Evolutionary conservation across 2,113 vertebrate genomes (phyloP).

Genomic region (Spheniscus mendiculus): DNA sequence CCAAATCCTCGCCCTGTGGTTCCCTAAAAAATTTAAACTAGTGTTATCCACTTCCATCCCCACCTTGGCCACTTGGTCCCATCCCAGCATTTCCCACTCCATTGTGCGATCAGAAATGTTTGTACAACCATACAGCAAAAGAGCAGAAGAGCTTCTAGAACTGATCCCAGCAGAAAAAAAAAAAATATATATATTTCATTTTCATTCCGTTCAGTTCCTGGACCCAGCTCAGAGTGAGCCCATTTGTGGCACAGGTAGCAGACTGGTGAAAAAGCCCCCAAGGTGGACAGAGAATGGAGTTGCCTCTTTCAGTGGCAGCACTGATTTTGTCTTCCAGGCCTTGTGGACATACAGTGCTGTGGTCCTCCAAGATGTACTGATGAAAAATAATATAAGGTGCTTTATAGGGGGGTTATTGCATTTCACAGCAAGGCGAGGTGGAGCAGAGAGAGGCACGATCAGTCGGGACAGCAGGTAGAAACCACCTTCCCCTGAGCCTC

Average conservation of each 20-base stretch:
- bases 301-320: not conserved
- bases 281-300: not conserved
- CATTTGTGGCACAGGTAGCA: not conserved
- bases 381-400: not conserved
- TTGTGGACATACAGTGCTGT: not conserved
- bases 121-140: not conserved
- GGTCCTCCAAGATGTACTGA: not conserved
- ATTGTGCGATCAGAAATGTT: not conserved
- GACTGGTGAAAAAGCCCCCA: not conserved
- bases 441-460: not conserved
- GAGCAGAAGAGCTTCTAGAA: not conserved
- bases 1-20: not conserved
- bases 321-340: not conserved
- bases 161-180: not conserved
- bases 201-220: not conserved
- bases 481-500: not conserved
- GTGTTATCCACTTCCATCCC: not conserved
- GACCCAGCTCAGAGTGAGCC: not conserved
- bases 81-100: not conserved
- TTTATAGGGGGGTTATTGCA: not conserved
- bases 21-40: not conserved
- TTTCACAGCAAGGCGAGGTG: not conserved
- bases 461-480: accelerated
- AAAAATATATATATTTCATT: not conserved
- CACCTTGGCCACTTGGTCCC: not conserved